Evolutionary conservation across 37 sponge, comb jelly and placozoan genomes (phyloP).

Genomic region (Theonella swinhoei): DNA sequence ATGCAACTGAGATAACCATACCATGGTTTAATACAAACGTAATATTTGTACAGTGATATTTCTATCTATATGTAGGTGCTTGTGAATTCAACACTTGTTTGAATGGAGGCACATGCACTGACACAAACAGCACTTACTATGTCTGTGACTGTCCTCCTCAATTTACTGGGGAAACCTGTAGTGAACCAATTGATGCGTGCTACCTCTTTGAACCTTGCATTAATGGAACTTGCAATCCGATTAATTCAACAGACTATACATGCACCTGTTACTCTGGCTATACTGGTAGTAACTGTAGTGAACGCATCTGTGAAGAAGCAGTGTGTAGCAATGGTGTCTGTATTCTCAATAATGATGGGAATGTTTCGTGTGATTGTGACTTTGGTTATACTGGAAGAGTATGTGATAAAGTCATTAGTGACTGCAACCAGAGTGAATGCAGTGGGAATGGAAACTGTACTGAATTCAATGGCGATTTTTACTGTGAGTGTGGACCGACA

Average conservation of each 20-base stretch:
- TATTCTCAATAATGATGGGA: background rate
- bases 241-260: background rate
- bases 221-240: constrained; percentile 9
- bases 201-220: background rate
- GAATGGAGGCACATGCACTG: constrained; percentile 18
- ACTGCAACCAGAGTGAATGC: background rate
- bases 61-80: too few species aligned
- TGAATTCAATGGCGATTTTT: background rate
- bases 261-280: constrained; percentile 5
- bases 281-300: constrained; percentile 15
- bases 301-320: constrained; percentile 1
- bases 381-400: background rate
- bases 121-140: background rate
- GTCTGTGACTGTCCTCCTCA: background rate
- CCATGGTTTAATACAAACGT: too few species aligned
- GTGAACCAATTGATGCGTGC: background rate
- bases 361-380: background rate
- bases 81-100: constrained; percentile 1
- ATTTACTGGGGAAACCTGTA: constrained; percentile 5
- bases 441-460: background rate
- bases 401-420: background rate
- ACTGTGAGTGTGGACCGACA: background rate
- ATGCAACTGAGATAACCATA: too few species aligned
- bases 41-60: too few species aligned
- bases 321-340: background rate